Conservation (phyloP, 2,113 vertebrate species). For the Arenaria interpres region DNA sequence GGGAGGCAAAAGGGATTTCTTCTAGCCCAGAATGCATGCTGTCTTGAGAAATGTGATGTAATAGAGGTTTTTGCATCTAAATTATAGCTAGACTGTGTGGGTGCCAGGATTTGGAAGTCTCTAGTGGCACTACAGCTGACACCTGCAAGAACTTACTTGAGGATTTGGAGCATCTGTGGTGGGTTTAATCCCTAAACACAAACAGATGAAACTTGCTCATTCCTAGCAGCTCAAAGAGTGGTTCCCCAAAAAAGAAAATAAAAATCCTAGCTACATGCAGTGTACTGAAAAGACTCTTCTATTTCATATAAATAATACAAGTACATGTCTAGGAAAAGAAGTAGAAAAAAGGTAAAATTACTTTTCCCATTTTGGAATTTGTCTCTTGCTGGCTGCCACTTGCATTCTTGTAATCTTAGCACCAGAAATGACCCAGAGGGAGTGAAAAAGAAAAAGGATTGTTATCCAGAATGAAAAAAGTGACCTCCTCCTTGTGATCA, state of each 20-base stretch:
- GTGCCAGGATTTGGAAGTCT: constrained; percentile 11
- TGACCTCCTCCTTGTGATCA: not conserved
- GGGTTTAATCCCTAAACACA: constrained; percentile 20
- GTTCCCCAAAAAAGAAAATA: not conserved
- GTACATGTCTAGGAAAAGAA: not conserved
- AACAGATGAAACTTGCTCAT: not conserved
- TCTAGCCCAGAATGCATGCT: not conserved
- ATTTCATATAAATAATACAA: not conserved
- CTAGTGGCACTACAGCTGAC: not conserved
- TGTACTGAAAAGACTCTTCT: not conserved
- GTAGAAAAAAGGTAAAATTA: not conserved
- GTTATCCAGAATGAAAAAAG: not conserved
- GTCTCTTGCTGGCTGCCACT: not conserved
- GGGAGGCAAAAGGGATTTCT: not conserved
- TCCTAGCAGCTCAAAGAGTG: not conserved
- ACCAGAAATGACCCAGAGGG: not conserved
- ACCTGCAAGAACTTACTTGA: constrained; percentile 18
- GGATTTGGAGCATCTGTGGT: not conserved
- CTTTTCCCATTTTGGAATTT: not conserved
- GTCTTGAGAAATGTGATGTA: not conserved
- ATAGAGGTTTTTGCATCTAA: not conserved
- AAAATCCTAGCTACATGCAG: not conserved
- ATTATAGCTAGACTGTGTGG: not conserved
- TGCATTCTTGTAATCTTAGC: not conserved
- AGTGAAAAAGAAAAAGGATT: not conserved